These are phyloP conservation scores for Hippotragus niger DNA, from an alignment of 2,113 vertebrate genomes.

Conservation along the genomic window DNA sequence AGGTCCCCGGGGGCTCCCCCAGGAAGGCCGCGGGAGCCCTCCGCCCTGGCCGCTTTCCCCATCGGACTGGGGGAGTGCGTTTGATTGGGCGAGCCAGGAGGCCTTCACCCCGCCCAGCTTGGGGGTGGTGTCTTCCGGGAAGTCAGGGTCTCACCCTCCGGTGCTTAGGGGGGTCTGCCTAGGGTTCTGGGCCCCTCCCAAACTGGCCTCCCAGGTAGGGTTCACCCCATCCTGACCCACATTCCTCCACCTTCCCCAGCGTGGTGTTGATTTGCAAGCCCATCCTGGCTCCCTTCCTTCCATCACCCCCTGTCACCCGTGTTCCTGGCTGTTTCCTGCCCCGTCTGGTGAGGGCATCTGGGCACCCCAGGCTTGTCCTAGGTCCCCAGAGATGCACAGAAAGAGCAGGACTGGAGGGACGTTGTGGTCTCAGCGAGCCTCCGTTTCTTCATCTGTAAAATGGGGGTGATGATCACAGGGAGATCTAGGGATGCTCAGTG, in stretches of 20 bases:
- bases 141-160: conserved; percentile 3
- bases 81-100: conserved; percentile 49
- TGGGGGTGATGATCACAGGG: not conserved
- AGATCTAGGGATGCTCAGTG: not conserved
- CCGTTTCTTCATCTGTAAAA: not conserved
- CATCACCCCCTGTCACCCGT: not conserved
- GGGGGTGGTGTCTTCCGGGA: conserved; percentile 17
- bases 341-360: not conserved
- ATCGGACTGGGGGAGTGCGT: not conserved
- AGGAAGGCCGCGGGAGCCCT: not conserved
- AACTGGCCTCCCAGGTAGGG: not conserved
- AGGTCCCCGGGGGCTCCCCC: not conserved
- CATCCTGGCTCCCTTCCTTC: not conserved
- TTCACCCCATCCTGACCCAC: not conserved
- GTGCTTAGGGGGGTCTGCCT: not conserved
- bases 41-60: conserved; percentile 40
- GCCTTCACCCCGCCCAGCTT: conserved; percentile 22
- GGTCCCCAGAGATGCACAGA: not conserved
- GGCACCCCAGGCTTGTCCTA: not conserved
- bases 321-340: not conserved
- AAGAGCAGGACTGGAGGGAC: not conserved
- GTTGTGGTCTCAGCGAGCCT: not conserved
- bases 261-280: not conserved
- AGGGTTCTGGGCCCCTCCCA: not conserved
- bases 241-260: not conserved